Percentiles rank a stretch among this genome's conserved stretches.
Conservation (phyloP, 1,140 invertebrate species). For the Halesus radiatus region DNA sequence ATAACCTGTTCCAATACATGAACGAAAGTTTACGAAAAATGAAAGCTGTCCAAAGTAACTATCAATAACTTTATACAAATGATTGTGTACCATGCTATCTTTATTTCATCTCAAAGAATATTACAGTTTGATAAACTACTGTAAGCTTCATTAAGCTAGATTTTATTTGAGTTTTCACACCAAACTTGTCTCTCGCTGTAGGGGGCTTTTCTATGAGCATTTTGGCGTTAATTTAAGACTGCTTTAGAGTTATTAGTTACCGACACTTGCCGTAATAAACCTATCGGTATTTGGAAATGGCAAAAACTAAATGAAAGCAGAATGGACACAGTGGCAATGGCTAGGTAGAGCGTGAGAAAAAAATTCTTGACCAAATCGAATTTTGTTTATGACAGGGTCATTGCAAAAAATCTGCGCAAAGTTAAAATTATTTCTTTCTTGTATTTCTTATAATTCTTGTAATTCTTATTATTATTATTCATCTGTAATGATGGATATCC, state of each 20-base stretch:
- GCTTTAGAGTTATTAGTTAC: background rate
- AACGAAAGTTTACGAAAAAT: slow-evolving; percentile 9
- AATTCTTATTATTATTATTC: no score
- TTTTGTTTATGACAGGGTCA: no score
- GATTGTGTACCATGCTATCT: background rate
- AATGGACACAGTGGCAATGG: background rate
- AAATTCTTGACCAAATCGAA: no score
- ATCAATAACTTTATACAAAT: background rate
- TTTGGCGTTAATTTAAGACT: background rate
- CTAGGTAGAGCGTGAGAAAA: no score
- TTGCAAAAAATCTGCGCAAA: no score
- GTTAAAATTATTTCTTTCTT: no score
- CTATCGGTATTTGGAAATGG: background rate
- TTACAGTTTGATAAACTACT: no score
- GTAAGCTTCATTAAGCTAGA: no score
- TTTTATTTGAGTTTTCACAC: slow-evolving; percentile 1
- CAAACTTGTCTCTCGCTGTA: background rate
- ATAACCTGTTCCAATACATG: background rate
- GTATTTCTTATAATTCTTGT: no score
- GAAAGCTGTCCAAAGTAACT: background rate
- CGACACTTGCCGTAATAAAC: background rate
- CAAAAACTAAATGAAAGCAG: slow-evolving; percentile 1
- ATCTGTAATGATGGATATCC: no score
- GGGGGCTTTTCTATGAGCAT: background rate
- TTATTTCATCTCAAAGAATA: background rate